These are phyloP conservation scores for Vanessa atalanta DNA, from an alignment of 1,140 invertebrate species.

Conservation along the genomic window DNA sequence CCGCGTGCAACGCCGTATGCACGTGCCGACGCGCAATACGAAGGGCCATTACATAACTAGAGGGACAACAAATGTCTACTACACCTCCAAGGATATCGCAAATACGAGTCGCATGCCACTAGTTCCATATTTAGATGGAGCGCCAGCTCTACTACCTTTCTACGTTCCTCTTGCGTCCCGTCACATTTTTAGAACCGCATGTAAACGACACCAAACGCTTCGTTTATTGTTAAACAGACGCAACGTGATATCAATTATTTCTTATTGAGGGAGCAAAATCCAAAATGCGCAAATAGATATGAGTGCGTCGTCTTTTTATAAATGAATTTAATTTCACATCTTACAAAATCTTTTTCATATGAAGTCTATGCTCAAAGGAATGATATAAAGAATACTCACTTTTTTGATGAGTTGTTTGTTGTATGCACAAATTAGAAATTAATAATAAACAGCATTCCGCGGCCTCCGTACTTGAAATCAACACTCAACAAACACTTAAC, in stretches of 20 bases:
- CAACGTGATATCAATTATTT: constrained; percentile 44
- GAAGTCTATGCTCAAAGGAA: constrained; percentile 11
- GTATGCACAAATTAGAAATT: constrained; percentile 66
- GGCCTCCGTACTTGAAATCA: constrained; percentile 71
- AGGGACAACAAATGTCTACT: constrained; percentile 48
- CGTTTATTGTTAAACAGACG: constrained; percentile 43
- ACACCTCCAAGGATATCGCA: constrained; percentile 54
- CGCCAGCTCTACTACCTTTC: constrained; percentile 62
- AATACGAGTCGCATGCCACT: constrained; percentile 55
- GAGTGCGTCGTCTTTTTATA: constrained; percentile 44
- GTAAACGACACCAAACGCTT: constrained; percentile 71
- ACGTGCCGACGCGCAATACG: constrained; percentile 59
- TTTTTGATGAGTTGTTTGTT: constrained; percentile 55
- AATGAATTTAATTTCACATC: constrained; percentile 26
- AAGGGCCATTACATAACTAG: constrained; percentile 75
- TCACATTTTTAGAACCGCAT: constrained; percentile 77
- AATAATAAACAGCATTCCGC: constrained; percentile 77
- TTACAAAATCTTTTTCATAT: constrained; percentile 10
- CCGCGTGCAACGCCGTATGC: constrained; percentile 62
- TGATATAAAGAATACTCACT: constrained; percentile 51
- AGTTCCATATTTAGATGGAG: constrained; percentile 78
- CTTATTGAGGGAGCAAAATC: constrained; percentile 48
- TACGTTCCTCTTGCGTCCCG: constrained; percentile 62
- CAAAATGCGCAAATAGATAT: constrained; percentile 62
- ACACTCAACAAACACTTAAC: constrained; percentile 77